Evolutionary conservation across 2,888 invertebrate genomes (phyloP).

Genomic region (Cephus rjabovi): DNA sequence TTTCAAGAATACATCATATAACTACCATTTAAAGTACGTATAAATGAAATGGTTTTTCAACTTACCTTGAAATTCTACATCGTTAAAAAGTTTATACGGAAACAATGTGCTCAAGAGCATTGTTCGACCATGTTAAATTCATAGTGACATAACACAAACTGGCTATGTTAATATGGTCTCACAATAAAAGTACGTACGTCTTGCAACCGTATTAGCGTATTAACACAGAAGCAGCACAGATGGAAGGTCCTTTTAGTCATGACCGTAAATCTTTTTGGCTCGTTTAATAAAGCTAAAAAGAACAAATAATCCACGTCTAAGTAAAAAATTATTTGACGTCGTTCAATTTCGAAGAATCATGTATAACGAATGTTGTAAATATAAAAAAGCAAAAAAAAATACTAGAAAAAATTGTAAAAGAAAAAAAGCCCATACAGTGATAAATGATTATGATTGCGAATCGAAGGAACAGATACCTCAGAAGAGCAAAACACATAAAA

Average conservation of each 20-base stretch:
- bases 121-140: not conserved
- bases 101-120: not conserved
- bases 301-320: not conserved
- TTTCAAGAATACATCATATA: not conserved
- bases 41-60: not conserved
- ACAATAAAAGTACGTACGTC: not conserved
- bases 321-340: not conserved
- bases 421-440: not conserved
- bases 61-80: not conserved
- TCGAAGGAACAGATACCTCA: not conserved
- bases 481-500: not conserved
- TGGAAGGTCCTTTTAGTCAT: not conserved
- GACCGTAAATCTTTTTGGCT: not conserved
- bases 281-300: not conserved
- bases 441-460: not conserved
- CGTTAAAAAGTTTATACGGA: not conserved
- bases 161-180: not conserved
- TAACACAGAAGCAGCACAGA: not conserved
- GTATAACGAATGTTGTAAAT: slow-evolving; percentile 25
- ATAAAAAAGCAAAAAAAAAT: slow-evolving; percentile 16
- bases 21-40: not conserved
- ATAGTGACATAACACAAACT: not conserved
- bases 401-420: slow-evolving; percentile 3
- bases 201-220: not conserved
- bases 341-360: not conserved